These are phyloP conservation scores for Fregetta grallaria DNA, from an alignment of 2,113 vertebrate genomes.

Conservation along the genomic window DNA sequence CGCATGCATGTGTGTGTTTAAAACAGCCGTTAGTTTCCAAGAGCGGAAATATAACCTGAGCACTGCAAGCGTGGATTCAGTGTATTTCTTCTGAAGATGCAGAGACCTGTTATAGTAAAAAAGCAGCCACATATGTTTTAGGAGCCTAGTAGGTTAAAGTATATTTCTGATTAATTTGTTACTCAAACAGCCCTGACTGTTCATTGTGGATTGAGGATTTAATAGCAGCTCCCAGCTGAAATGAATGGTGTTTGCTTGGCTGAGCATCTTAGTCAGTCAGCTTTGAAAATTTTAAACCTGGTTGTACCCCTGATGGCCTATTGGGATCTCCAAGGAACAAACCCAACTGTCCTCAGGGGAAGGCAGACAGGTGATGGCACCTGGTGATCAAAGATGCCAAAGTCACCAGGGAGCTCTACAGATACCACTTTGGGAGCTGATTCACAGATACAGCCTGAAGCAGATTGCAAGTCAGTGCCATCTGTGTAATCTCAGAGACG, in stretches of 20 bases:
- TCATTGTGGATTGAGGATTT: constrained; percentile 34
- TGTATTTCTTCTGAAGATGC: constrained; percentile 1
- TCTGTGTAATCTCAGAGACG: constrained; percentile 49
- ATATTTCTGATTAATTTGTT: constrained; percentile 23
- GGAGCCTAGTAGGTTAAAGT: not conserved
- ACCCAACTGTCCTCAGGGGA: constrained; percentile 4
- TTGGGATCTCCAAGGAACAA: constrained; percentile 24
- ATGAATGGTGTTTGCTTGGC: constrained; percentile 19
- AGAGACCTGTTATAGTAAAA: not conserved
- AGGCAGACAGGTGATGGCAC: constrained; percentile 45
- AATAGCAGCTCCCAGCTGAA: constrained; percentile 39
- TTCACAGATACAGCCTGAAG: constrained; percentile 36
- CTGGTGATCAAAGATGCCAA: constrained; percentile 51
- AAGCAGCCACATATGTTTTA: not conserved
- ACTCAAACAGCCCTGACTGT: constrained; percentile 25
- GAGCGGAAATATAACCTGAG: not conserved
- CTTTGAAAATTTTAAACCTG: constrained; percentile 2
- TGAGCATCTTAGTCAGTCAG: constrained; percentile 20
- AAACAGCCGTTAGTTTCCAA: not conserved
- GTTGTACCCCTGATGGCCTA: not conserved
- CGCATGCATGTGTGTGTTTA: not conserved
- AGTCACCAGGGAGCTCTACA: constrained; percentile 18
- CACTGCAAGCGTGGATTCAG: not conserved
- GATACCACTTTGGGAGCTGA: constrained; percentile 35
- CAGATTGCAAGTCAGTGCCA: constrained; percentile 57